A percentile compares a stretch with the other conserved stretches of the same genome.
Conservation (phyloP, 2,888 invertebrate genomes). For the Dryobotodes eremita region DNA sequence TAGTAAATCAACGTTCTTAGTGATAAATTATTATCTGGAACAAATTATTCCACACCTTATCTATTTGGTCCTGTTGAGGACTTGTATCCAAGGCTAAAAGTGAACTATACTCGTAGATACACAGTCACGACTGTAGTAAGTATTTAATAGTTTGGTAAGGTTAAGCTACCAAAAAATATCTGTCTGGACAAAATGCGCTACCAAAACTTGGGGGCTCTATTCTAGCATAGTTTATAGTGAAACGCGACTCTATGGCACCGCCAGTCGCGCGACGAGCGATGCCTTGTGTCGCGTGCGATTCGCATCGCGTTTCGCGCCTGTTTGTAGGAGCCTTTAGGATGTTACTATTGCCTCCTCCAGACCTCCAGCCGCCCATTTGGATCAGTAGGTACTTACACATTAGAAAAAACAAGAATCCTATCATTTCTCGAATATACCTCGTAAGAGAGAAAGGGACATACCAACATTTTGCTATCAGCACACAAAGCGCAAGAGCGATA, state of each 20-base stretch:
- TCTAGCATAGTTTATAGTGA: neutral
- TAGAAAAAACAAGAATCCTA: neutral
- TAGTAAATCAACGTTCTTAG: conserved; percentile 51
- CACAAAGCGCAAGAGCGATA: neutral
- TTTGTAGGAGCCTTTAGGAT: neutral
- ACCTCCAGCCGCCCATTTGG: neutral
- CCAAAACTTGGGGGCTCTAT: neutral
- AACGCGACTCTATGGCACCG: too few relatives aligned
- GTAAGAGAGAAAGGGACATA: neutral
- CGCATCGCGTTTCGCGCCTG: too few relatives aligned
- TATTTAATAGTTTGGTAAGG: neutral
- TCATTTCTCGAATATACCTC: neutral
- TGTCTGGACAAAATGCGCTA: neutral
- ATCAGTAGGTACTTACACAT: neutral
- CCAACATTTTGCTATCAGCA: neutral
- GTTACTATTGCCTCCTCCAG: neutral
- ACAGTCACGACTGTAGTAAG: conserved; percentile 2
- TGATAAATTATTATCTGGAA: conserved; percentile 39
- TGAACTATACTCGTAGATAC: conserved; percentile 4
- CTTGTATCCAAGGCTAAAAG: conserved; percentile 24
- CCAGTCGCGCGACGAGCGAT: too few relatives aligned
- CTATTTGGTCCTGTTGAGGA: conserved; percentile 27
- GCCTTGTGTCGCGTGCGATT: too few relatives aligned
- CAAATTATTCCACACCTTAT: conserved; percentile 54
- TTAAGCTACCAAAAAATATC: neutral